Conservation (phyloP, 2,797 vertebrate genomes). For the Bradypus variegatus region DNA sequence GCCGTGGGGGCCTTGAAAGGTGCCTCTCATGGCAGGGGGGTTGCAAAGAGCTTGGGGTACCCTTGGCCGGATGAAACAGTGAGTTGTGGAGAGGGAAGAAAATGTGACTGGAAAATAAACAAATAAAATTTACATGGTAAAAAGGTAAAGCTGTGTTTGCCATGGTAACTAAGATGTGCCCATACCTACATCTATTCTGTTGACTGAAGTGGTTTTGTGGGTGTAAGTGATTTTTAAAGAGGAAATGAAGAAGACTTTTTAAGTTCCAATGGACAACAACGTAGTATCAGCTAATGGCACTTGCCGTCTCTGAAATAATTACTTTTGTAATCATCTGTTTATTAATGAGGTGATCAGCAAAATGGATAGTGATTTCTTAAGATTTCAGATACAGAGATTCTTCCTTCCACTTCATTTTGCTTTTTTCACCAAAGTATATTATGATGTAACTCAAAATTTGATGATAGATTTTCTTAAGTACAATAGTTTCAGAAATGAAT, state of each 20-base stretch:
- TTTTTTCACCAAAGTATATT: constrained; percentile 10
- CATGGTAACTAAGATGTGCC: constrained; percentile 52
- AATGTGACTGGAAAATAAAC: constrained; percentile 14
- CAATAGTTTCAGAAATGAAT: constrained; percentile 63
- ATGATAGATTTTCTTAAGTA: constrained; percentile 51
- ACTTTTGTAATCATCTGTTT: constrained; percentile 63
- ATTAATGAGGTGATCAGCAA: constrained; percentile 60
- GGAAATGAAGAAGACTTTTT: constrained; percentile 60
- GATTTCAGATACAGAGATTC: constrained; percentile 25
- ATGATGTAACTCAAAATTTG: constrained; percentile 49
- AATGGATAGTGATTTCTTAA: constrained; percentile 55
- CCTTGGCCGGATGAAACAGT: not conserved
- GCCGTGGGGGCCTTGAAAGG: not conserved
- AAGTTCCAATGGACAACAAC: constrained; percentile 59
- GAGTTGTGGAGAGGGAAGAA: constrained; percentile 4
- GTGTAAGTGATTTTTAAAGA: constrained; percentile 60
- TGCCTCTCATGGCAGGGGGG: not conserved
- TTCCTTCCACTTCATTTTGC: constrained; percentile 31
- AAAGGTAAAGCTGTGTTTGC: constrained; percentile 41
- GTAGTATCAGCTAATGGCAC: constrained; percentile 54
- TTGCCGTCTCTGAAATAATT: constrained; percentile 58
- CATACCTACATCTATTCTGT: not conserved
- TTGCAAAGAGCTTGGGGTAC: not conserved
- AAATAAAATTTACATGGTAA: constrained; percentile 20
- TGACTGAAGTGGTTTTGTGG: constrained; percentile 57